Percentiles rank a stretch among this genome's conserved stretches.
These are phyloP conservation scores for Heterohyrax brucei DNA, from an alignment of 2,797 vertebrate species.

Conservation along the genomic window DNA sequence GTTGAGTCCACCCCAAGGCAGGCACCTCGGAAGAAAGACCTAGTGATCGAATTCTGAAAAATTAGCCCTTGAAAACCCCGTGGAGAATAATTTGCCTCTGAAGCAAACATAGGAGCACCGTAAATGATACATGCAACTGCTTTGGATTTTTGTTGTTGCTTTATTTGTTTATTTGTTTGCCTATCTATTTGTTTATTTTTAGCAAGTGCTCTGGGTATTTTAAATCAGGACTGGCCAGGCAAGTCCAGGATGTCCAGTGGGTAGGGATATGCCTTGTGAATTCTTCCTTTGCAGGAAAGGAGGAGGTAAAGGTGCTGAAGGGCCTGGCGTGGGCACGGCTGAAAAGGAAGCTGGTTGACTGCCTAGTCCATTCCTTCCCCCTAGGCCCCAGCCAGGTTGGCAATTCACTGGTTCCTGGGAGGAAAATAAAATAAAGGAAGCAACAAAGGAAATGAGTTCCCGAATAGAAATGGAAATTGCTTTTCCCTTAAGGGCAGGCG, in stretches of 20 bases:
- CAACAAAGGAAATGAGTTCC: conserved; percentile 31
- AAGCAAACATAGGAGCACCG: background rate
- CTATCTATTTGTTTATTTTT: no score
- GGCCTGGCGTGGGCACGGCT: background rate
- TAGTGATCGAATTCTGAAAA: background rate
- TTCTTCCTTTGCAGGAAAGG: background rate
- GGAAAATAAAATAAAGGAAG: conserved; percentile 44
- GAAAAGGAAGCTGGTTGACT: background rate
- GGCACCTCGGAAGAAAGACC: background rate
- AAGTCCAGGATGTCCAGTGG: background rate
- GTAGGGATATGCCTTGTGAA: background rate
- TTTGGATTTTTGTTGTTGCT: no score
- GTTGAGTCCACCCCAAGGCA: background rate
- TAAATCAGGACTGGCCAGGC: background rate
- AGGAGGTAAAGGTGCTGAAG: no score
- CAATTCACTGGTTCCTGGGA: conserved; percentile 30
- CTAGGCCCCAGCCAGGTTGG: background rate
- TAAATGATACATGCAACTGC: background rate
- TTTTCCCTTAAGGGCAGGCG: conserved; percentile 3
- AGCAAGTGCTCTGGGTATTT: background rate
- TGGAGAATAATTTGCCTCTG: background rate
- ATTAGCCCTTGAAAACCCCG: background rate
- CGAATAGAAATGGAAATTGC: conserved; percentile 34
- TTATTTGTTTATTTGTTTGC: no score
- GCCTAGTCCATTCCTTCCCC: background rate